phyloP scores from a whole-genome alignment of 2,797 vertebrate species.

The Hypotaenidia philippensis region DNA sequence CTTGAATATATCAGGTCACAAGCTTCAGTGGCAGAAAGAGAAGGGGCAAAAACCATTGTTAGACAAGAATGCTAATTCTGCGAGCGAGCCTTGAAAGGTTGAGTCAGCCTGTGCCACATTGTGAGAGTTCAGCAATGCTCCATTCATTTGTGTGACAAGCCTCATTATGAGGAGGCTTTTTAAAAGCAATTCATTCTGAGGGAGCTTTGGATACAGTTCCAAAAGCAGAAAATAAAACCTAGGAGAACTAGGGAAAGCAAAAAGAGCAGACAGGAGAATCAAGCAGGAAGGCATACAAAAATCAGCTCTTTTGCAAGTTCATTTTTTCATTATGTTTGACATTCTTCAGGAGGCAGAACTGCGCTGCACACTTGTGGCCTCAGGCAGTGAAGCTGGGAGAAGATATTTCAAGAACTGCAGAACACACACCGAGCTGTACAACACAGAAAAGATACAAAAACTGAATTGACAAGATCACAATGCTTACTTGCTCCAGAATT shows the following conservation, averaged over 20 bases:
- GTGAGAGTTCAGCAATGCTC: constrained; percentile 34
- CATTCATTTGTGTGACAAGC: constrained; percentile 50
- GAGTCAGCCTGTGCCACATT: constrained; percentile 22
- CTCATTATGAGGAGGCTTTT: constrained; percentile 40
- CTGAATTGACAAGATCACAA: neutral
- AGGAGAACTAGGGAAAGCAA: neutral
- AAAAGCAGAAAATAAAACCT: constrained; percentile 47
- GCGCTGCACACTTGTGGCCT: constrained; percentile 26
- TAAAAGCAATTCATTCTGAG: constrained; percentile 32
- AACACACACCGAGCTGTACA: constrained; percentile 35
- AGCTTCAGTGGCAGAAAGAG: constrained; percentile 15
- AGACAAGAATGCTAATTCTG: constrained; percentile 58
- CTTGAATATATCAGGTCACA: constrained; percentile 13
- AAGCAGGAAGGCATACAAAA: constrained; percentile 34
- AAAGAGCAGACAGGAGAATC: constrained; percentile 33
- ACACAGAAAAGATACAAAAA: neutral
- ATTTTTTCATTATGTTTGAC: constrained; percentile 62
- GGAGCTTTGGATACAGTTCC: constrained; percentile 35
- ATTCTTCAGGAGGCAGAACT: constrained; percentile 18
- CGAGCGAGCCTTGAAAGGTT: neutral
- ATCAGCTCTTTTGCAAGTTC: constrained; percentile 47
- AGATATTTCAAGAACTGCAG: constrained; percentile 42
- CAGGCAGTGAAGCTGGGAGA: constrained; percentile 38
- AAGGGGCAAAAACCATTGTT: constrained; percentile 36
- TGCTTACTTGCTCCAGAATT: neutral